Base-by-base conservation (phyloP, 2,888 invertebrate species). In the Disparrhopalites patrizii region DNA sequence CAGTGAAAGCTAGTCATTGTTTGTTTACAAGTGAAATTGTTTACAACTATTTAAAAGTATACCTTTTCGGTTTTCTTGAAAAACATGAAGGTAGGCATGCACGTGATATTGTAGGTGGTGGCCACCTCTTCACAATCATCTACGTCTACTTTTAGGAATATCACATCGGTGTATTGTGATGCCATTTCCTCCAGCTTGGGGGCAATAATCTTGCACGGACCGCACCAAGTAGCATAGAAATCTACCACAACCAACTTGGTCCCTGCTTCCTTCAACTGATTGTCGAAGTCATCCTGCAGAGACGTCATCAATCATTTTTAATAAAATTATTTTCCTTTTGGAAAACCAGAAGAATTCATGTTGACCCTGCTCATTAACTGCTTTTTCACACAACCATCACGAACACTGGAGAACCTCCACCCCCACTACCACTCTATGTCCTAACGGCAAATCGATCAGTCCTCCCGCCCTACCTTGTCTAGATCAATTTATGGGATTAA, bases 11-110 rank as follows among this genome's bases (percentile, higher is more conserved):
- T n/a, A n/a, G n/a, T n/a, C n/a, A n/a, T n/a, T n/a, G n/a, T n/a
- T n/a, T n/a, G n/a, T n/a, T n/a, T n/a, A n/a, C n/a, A n/a, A 7
- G 40, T 3, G 23, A 13, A 20, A 47, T 47, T n/a, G n/a, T n/a
- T n/a, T 25, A 55, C 36, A 28, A 52, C 40, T 23, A 43, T 23
- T 18, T 13, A 30, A 18, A 5, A 47, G n/a, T 54, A 15, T 52
- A 74, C 70, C 68, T 71, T 70, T 38, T 68, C 69, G 0, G 56
- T 31, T 30, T 91, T 96, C 75, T 90, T 87, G 79, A 91, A 96
- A 79, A 98, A 94, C 74, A 96, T 87, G 78, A 99, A 99, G 0
- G 99, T 99, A 28, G 99, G 99, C 96, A 99, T 97, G 0, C 95
- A 93, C 66, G 88, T 88, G 54, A 99, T 91, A 62, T 91, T 91